Evolutionary conservation across 2,888 invertebrate species (phyloP).

Genomic region (Dione vanillae): DNA sequence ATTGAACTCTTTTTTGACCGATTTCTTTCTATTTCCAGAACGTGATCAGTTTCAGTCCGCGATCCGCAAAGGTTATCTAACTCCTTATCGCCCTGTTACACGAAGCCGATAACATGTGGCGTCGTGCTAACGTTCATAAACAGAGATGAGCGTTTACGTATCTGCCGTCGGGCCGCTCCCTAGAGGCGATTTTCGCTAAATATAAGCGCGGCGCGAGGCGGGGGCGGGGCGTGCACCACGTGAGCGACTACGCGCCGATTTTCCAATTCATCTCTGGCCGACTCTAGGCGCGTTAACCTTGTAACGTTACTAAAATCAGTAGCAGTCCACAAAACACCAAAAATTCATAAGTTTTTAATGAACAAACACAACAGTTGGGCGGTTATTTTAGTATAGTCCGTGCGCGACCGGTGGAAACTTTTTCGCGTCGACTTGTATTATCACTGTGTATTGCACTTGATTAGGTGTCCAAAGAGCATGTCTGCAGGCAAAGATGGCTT

Average conservation of each 20-base stretch:
- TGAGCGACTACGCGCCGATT: slow-evolving; percentile 84
- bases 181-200: slow-evolving; percentile 84
- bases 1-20: slow-evolving; percentile 59
- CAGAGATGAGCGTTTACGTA: slow-evolving; percentile 71
- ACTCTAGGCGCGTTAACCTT: slow-evolving; percentile 82
- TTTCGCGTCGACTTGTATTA: slow-evolving; percentile 76
- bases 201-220: slow-evolving; percentile 80
- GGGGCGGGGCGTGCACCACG: slow-evolving; percentile 82
- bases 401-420: slow-evolving; percentile 70
- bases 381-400: slow-evolving; percentile 58
- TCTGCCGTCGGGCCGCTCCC: slow-evolving; percentile 77
- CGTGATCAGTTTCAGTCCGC: slow-evolving; percentile 64
- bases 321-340: slow-evolving; percentile 63
- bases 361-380: slow-evolving; percentile 48
- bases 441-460: slow-evolving; percentile 59
- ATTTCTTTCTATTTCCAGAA: slow-evolving; percentile 76
- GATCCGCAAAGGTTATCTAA: slow-evolving; percentile 79
- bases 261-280: slow-evolving; percentile 83
- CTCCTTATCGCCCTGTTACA: slow-evolving; percentile 81
- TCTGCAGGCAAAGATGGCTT: slow-evolving; percentile 32
- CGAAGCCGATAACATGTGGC: slow-evolving; percentile 82
- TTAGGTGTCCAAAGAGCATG: slow-evolving; percentile 33
- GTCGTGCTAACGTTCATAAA: slow-evolving; percentile 79
- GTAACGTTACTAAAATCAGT: slow-evolving; percentile 80
- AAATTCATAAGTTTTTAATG: slow-evolving; percentile 53